Evolutionary conservation across 2,888 invertebrate genomes (phyloP), one percentile per base, ranked within the genome.

Genomic region (Lymantria dispar): DNA sequence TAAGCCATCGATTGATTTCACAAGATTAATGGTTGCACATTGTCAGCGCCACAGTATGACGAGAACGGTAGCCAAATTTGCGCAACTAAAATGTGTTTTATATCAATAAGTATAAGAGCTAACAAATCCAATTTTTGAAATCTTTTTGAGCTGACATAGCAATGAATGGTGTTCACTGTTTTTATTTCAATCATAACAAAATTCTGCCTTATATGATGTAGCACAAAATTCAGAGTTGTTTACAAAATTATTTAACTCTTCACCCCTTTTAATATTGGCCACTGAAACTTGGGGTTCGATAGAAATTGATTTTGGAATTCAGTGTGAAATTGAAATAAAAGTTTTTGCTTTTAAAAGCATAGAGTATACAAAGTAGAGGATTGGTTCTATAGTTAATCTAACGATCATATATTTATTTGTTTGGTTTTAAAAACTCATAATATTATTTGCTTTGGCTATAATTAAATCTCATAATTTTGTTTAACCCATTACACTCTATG

Each of bases 1-100:
- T 89, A 89, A 88, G 87, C 90, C 88, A 91, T 91, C 90, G 91
- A 91, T 92, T 91, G 91, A 92, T 91, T 91, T 89, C 80, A 78
- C 78, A 92, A 91, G 91, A 92, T 92, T 90, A 91, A 92, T 92
- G 90, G 85, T 85, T 72, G 73, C 80, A 87, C 84, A 90, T 91
- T 91, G 90, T 91, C 88, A 90, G 88, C 85, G 82, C 77, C 89
- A 88, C 80, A 72, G 85, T 85, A 83, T 85, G 87, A 77, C 84
- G 84, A 80, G 75, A 33, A 78, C 74, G 75, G 73, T 71, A 62
- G 57, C 61, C 45, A 64, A 72, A 74, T 75, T 83, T 82, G 81
- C 76, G 74, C 74, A 78, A 80, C 76, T 64, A 81, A 87, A 85
- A 75, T 83, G 78, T 74, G 62, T 83, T 83, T 79, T 88, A 86